A percentile compares a stretch with the other conserved stretches of the same genome.
phyloP scores from a whole-genome alignment of 1,140 invertebrate genomes.

The Hetaerina americana region DNA sequence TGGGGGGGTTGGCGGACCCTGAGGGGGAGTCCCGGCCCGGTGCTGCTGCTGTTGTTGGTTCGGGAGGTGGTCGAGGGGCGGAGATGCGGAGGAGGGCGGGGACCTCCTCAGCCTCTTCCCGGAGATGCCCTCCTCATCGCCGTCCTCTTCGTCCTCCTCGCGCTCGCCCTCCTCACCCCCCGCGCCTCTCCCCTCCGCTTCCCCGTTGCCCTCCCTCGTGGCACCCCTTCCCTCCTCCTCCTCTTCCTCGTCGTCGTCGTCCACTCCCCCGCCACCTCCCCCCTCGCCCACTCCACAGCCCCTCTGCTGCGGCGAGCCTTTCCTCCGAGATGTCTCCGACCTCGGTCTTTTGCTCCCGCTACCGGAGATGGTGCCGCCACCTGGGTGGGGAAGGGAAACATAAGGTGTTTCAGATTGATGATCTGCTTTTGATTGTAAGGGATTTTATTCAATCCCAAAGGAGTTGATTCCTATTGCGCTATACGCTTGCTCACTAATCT shows the following conservation, averaged over 20 bases:
- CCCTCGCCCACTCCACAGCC: neutral
- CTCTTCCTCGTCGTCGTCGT: neutral
- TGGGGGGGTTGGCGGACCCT: constrained; percentile 11
- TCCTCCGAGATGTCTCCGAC: neutral
- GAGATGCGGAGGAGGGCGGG: neutral
- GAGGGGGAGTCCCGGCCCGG: constrained; percentile 8
- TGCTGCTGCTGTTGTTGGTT: constrained; percentile 2
- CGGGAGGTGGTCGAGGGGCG: neutral
- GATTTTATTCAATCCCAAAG: no score
- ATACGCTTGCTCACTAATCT: no score
- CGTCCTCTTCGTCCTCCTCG: neutral
- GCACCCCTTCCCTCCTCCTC: neutral
- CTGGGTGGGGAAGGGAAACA: no score
- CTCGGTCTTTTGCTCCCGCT: neutral
- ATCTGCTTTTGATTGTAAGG: no score
- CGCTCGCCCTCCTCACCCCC: neutral
- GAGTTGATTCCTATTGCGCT: no score
- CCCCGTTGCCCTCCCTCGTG: neutral
- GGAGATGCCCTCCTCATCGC: neutral
- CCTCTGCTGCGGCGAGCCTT: neutral
- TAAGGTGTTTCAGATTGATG: no score
- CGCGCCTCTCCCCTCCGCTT: neutral
- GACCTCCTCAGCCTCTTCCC: neutral
- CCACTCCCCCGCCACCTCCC: neutral
- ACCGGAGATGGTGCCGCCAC: no score